A percentile compares a stretch with the other conserved stretches of the same genome.
phyloP scores from a whole-genome alignment of 2,113 vertebrate species.

The pig (Sus scrofa) region T2T-Sscrofa CM000818.6:173001-173500 shows the following conservation, averaged over 20 bases:
- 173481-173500: not conserved
- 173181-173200: too few relatives aligned
- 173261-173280: too few relatives aligned
- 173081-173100: not conserved
- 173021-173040: too few relatives aligned
- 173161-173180: not conserved
- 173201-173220: not conserved
- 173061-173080: not conserved
- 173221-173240: too few relatives aligned
- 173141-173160: not conserved
- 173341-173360: not conserved
- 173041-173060: not conserved
- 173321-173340: not conserved
- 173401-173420: not conserved
- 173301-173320: not conserved
- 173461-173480: not conserved
- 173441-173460: not conserved
- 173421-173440: not conserved
- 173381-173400: not conserved
- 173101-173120: not conserved
- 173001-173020: not conserved
- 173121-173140: not conserved
- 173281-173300: not conserved
- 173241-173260: accelerated
- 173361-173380: not conserved